Evolutionary conservation across 53 echinoderm and acorn worm species (phyloP).

Genomic region (Henricia sp.): DNA sequence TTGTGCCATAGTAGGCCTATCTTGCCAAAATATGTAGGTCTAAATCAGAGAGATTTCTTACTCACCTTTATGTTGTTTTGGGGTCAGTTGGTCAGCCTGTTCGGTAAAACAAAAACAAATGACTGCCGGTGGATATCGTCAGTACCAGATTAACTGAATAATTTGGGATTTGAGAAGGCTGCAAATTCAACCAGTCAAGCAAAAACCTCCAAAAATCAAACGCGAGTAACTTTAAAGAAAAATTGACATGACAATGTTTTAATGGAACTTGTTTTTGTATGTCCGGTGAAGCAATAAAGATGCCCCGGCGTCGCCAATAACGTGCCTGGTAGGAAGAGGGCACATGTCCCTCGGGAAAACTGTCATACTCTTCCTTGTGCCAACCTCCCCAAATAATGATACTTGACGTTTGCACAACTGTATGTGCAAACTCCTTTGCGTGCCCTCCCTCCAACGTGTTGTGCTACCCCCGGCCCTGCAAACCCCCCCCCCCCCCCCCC

Average conservation of each 20-base stretch:
- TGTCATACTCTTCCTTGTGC: too few species aligned
- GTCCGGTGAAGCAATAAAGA: neutral
- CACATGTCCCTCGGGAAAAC: too few species aligned
- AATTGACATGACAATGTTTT: too few species aligned
- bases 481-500: too few species aligned
- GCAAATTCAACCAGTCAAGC: neutral
- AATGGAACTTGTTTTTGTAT: neutral
- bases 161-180: neutral
- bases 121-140: neutral
- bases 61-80: slow-evolving; percentile 48
- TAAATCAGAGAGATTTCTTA: neutral
- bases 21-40: neutral
- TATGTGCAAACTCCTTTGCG: too few species aligned
- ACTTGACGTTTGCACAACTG: too few species aligned
- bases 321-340: too few species aligned
- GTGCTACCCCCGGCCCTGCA: too few species aligned
- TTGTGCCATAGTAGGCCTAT: neutral
- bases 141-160: neutral
- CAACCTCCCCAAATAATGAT: too few species aligned
- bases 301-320: too few species aligned
- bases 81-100: slow-evolving; percentile 44
- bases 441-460: too few species aligned
- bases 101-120: slow-evolving; percentile 1
- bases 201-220: neutral
- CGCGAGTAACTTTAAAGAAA: neutral